Percentiles rank a stretch among this genome's conserved stretches.
phyloP scores from a whole-genome alignment of 2,797 vertebrate genomes.

The Sebastes reedi region DNA sequence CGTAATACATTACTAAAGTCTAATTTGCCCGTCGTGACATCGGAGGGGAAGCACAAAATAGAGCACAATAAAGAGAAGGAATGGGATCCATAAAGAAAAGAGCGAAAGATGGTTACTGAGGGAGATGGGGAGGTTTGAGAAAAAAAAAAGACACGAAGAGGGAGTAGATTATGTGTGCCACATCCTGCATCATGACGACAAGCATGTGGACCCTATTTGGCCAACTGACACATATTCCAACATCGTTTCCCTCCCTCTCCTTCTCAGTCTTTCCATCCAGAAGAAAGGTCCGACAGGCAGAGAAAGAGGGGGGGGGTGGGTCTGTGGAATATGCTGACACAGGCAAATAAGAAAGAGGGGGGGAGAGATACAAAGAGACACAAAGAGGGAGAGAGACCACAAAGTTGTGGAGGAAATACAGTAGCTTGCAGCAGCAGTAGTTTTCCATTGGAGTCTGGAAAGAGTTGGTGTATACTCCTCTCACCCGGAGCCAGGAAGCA shows the following conservation, averaged over 20 bases:
- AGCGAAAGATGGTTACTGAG: constrained; percentile 39
- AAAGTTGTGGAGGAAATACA: constrained; percentile 53
- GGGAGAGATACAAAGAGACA: constrained; percentile 45
- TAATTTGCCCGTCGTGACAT: constrained; percentile 60
- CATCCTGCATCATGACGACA: constrained; percentile 50
- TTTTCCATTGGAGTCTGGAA: constrained; percentile 72
- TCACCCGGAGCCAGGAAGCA: constrained; percentile 9
- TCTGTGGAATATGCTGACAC: constrained; percentile 73
- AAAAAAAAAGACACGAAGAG: constrained; percentile 5
- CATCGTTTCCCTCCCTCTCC: constrained; percentile 21
- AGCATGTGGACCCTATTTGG: constrained; percentile 64
- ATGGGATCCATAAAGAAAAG: constrained; percentile 58
- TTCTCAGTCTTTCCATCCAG: constrained; percentile 70
- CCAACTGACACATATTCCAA: constrained; percentile 78
- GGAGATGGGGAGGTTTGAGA: constrained; percentile 2
- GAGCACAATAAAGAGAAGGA: constrained; percentile 60
- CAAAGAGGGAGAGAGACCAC: constrained; percentile 25
- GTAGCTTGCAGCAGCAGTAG: constrained; percentile 60
- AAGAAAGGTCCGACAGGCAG: constrained; percentile 51
- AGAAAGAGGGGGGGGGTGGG: constrained; percentile 30
- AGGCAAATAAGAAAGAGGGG: constrained; percentile 48
- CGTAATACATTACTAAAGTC: constrained; percentile 56
- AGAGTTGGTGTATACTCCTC: constrained; percentile 18
- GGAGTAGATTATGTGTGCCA: constrained; percentile 41
- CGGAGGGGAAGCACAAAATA: constrained; percentile 42